phyloP scores from a whole-genome alignment of 2,888 invertebrate genomes.

The Eupeodes luniger region DNA sequence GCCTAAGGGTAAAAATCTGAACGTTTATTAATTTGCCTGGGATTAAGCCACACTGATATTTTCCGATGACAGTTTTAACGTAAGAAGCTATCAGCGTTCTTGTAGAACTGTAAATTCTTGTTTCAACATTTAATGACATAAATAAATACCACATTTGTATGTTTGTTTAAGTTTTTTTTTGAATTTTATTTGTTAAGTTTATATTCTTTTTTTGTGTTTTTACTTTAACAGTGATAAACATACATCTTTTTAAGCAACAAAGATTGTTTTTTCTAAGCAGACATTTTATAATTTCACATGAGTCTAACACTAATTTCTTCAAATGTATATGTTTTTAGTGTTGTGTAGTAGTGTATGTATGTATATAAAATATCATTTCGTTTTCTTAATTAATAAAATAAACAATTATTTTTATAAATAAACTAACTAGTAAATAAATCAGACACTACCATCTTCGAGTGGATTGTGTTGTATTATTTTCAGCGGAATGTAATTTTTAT shows the following conservation, averaged over 20 bases:
- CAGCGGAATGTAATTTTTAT: constrained; percentile 61
- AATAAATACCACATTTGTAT: background rate
- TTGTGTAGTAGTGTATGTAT: background rate
- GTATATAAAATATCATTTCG: background rate
- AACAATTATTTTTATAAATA: constrained; percentile 27
- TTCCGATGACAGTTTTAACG: too few species aligned
- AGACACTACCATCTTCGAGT: constrained; percentile 42
- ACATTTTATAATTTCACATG: constrained; percentile 22
- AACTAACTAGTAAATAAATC: constrained; percentile 53
- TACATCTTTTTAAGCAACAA: constrained; percentile 46
- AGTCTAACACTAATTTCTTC: constrained; percentile 28
- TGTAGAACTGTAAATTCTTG: too few species aligned
- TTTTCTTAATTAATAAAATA: constrained; percentile 17
- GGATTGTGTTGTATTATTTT: constrained; percentile 34
- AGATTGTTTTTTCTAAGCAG: constrained; percentile 29
- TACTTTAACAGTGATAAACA: constrained; percentile 49
- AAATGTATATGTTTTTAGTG: constrained; percentile 1
- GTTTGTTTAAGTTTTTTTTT: constrained; percentile 7
- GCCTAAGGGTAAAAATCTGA: too few species aligned
- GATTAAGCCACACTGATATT: too few species aligned
- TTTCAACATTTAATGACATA: background rate
- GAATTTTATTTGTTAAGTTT: constrained; percentile 14
- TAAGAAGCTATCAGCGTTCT: too few species aligned
- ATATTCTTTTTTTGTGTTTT: constrained; percentile 26
- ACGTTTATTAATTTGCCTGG: too few species aligned